Percentiles rank a stretch among this genome's conserved stretches.
Evolutionary conservation across 2,888 invertebrate species (phyloP).

Genomic region (Thysanoteuthis rhombus): DNA sequence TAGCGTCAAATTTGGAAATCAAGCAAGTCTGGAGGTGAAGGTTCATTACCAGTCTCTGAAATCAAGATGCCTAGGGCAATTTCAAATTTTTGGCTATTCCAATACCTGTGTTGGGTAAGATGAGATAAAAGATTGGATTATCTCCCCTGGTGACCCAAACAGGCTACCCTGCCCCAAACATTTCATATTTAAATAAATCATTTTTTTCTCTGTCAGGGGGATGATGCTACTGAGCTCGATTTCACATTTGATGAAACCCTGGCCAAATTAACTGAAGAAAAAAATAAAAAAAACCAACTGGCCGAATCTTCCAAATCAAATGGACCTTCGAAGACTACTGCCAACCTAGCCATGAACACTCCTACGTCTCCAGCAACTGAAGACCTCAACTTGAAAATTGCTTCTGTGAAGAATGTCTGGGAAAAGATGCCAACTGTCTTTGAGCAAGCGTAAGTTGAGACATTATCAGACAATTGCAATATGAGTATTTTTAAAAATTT

Average conservation of each 20-base stretch:
- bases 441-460: conserved; percentile 53
- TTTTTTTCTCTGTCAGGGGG: conserved; percentile 41
- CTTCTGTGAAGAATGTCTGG: conserved; percentile 85
- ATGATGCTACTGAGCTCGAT: conserved; percentile 78
- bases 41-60: too few species aligned
- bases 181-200: too few species aligned
- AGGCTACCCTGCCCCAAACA: too few species aligned
- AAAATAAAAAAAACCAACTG: conserved; percentile 41
- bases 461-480: too few species aligned
- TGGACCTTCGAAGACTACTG: not conserved
- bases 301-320: conserved; percentile 20
- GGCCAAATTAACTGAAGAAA: conserved; percentile 62
- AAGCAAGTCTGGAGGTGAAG: too few species aligned
- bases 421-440: conserved; percentile 54
- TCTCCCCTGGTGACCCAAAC: too few species aligned
- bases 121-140: too few species aligned
- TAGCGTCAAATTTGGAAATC: too few species aligned
- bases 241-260: conserved; percentile 89
- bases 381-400: conserved; percentile 92
- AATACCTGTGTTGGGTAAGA: too few species aligned
- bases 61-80: too few species aligned
- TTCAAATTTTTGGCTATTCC: too few species aligned
- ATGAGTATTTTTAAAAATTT: too few species aligned
- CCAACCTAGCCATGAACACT: conserved; percentile 36
- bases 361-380: conserved; percentile 77